Conservation (phyloP, 1,140 invertebrate genomes). For the Lasaia peninsularis region DNA sequence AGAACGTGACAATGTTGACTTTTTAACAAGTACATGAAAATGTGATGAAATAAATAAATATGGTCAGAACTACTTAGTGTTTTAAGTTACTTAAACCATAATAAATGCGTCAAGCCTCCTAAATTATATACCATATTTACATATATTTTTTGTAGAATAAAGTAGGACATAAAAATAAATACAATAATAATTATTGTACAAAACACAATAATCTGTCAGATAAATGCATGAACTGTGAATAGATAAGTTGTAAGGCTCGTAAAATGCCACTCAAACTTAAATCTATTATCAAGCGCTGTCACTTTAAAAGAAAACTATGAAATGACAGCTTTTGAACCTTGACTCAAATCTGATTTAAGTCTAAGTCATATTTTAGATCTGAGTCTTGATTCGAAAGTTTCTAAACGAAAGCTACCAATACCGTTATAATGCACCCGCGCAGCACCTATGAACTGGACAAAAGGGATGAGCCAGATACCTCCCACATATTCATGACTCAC, state of each 20-base stretch:
- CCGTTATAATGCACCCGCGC: slow-evolving; percentile 16
- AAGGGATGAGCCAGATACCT: slow-evolving; percentile 14
- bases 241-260: not conserved
- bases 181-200: slow-evolving; percentile 13
- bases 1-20: not conserved
- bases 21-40: not conserved
- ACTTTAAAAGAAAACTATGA: too few relatives aligned
- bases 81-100: slow-evolving; percentile 43
- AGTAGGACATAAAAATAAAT: slow-evolving; percentile 15
- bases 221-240: slow-evolving; percentile 14
- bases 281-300: too few relatives aligned
- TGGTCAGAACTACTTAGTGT: not conserved
- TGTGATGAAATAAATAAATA: not conserved
- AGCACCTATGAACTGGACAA: slow-evolving; percentile 9
- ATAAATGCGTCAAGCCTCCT: slow-evolving; percentile 71
- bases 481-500: slow-evolving; percentile 16
- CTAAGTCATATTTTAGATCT: too few relatives aligned
- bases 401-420: slow-evolving; percentile 47
- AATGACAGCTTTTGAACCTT: too few relatives aligned
- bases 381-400: slow-evolving; percentile 29
- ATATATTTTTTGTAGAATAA: slow-evolving; percentile 3
- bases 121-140: slow-evolving; percentile 37
- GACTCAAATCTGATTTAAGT: too few relatives aligned
- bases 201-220: slow-evolving; percentile 7
- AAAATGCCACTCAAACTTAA: too few relatives aligned